Percentiles rank a stretch among this genome's conserved stretches.
Evolutionary conservation across 1,140 invertebrate species (phyloP).

Genomic region (Apis mellifera): Amel_HAv3.1 CM009934.2:569001-569500

Average conservation of each 20-base stretch:
- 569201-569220: not conserved
- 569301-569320: not conserved
- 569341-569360: conserved; percentile 39
- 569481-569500: conserved; percentile 51
- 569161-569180: not conserved
- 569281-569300: not conserved
- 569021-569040: not conserved
- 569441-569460: conserved; percentile 63
- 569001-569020: conserved; percentile 1
- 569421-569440: conserved; percentile 55
- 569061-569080: not conserved
- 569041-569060: not conserved
- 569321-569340: not conserved
- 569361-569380: conserved; percentile 50
- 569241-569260: not conserved
- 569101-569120: not conserved
- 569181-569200: not conserved
- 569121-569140: not conserved
- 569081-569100: not conserved
- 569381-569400: conserved; percentile 57
- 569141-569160: not conserved
- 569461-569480: conserved; percentile 48
- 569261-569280: not conserved
- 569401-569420: conserved; percentile 47
- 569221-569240: not conserved